Evolutionary conservation across 1,140 invertebrate genomes (phyloP).

Genomic region (Pseudomyrmex cubaensis): DNA sequence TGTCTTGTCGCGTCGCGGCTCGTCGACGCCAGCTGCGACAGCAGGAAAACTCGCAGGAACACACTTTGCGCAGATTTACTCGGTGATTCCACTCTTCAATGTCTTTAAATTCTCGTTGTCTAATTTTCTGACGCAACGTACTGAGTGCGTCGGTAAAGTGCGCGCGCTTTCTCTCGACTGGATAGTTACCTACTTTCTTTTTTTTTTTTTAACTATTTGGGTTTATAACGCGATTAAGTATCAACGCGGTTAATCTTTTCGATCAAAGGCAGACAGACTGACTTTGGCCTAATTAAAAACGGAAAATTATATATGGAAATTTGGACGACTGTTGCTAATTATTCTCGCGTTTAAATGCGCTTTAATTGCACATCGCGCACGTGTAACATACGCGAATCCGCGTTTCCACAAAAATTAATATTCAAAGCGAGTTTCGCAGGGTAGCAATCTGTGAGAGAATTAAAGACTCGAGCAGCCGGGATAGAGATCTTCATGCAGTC

Average conservation of each 20-base stretch:
- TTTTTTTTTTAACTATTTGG: background rate
- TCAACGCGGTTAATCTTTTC: constrained; percentile 5
- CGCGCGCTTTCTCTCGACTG: background rate
- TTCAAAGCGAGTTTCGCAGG: constrained; percentile 53
- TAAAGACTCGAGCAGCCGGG: constrained; percentile 61
- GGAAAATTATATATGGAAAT: constrained; percentile 5
- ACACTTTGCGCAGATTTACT: constrained; percentile 77
- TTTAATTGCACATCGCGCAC: constrained; percentile 39
- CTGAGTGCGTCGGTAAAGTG: too few relatives aligned
- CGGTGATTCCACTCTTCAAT: constrained; percentile 53
- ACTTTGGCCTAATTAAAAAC: constrained; percentile 16
- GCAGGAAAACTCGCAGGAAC: constrained; percentile 68
- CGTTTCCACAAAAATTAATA: constrained; percentile 37
- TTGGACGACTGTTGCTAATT: constrained; percentile 29
- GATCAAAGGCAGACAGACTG: background rate
- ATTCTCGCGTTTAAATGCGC: constrained; percentile 26
- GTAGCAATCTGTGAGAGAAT: constrained; percentile 60
- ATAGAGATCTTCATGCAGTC: constrained; percentile 72
- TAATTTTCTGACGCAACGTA: constrained; percentile 8
- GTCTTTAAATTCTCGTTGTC: constrained; percentile 9
- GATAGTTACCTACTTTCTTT: too few relatives aligned
- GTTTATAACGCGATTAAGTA: background rate
- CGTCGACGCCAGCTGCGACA: constrained; percentile 81
- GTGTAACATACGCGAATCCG: background rate
- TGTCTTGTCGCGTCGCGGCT: constrained; percentile 84